These are phyloP conservation scores for Drosophila seguyi DNA, from an alignment of 1,140 invertebrate species.

Conservation along the genomic window DNA sequence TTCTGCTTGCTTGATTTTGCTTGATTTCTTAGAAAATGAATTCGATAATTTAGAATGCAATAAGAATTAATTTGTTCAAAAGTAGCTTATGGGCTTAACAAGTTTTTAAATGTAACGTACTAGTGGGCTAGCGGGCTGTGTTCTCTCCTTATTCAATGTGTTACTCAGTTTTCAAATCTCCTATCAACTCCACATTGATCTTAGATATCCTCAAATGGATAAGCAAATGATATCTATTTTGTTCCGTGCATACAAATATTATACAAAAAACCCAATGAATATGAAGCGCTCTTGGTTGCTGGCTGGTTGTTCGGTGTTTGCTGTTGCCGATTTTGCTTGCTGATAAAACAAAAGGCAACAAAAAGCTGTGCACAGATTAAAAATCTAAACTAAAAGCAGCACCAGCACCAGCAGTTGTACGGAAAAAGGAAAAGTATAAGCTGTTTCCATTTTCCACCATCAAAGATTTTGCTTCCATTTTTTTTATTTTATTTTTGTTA, in stretches of 20 bases:
- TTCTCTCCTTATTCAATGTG: too few relatives aligned
- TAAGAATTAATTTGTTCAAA: not conserved
- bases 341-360: constrained; percentile 71
- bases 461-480: constrained; percentile 63
- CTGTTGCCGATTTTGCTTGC: constrained; percentile 36
- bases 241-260: constrained; percentile 67
- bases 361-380: constrained; percentile 70
- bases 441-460: constrained; percentile 74
- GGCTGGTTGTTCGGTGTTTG: constrained; percentile 26
- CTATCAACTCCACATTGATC: not conserved
- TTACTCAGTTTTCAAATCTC: not conserved
- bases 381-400: constrained; percentile 70
- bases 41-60: too few relatives aligned
- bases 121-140: not conserved
- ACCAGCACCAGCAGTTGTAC: constrained; percentile 19
- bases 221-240: constrained; percentile 5
- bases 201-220: not conserved
- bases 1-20: too few relatives aligned
- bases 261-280: constrained; percentile 74
- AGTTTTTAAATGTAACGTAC: not conserved
- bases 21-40: not conserved
- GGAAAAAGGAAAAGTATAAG: constrained; percentile 56
- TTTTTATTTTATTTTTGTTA: constrained; percentile 25
- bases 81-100: not conserved
- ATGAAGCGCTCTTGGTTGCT: constrained; percentile 59